phyloP scores from a whole-genome alignment of 2,797 vertebrate species.

The Xerus rutilus region DNA sequence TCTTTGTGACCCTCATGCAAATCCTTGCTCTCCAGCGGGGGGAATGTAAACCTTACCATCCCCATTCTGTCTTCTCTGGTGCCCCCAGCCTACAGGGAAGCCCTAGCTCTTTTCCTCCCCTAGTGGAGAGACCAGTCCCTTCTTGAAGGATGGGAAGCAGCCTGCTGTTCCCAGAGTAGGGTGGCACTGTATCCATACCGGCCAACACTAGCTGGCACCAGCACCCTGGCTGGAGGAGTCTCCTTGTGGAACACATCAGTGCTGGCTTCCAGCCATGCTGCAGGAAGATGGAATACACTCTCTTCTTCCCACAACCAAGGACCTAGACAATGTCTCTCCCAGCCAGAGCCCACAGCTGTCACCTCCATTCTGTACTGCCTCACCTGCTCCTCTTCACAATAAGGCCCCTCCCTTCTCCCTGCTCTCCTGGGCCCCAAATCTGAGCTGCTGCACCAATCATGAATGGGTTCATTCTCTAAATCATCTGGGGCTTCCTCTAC shows the following conservation, averaged over 20 bases:
- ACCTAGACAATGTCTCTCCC: neutral
- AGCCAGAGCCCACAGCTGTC: neutral
- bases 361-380: neutral
- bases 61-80: no score
- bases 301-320: neutral
- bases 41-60: neutral
- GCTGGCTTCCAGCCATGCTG: neutral
- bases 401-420: neutral
- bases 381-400: accelerated
- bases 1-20: neutral
- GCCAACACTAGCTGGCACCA: neutral
- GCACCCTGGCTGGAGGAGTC: neutral
- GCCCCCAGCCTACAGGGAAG: neutral
- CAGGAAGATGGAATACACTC: neutral
- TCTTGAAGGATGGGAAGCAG: neutral
- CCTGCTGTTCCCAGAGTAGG: neutral
- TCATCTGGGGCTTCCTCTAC: neutral
- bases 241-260: neutral
- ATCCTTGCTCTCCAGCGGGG: neutral
- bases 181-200: neutral
- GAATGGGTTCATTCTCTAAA: neutral
- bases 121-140: neutral
- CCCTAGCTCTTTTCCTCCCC: neutral
- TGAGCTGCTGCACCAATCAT: neutral
- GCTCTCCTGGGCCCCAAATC: neutral